Evolutionary conservation across 2,113 vertebrate genomes (phyloP), one percentile per base, ranked within the genome.

Genomic region (Benitochromis conjunctus): DNA sequence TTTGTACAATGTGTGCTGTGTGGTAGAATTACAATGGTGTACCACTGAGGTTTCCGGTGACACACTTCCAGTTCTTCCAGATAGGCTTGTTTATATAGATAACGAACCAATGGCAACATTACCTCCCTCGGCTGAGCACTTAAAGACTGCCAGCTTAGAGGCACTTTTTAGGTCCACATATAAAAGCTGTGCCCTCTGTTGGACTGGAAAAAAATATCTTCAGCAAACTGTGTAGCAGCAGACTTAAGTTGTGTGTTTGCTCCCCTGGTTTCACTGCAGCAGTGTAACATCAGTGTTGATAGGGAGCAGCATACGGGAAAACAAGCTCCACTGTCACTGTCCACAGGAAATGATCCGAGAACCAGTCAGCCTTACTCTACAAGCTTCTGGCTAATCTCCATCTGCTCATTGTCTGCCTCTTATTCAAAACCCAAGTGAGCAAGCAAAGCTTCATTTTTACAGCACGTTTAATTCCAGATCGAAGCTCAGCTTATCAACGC

Each of bases 1-100:
- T 95, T 53, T 89, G 91, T 95, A 95, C 94, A 95, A 90, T 93
- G 89, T 95, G 95, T 93, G 94, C 89, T 86, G 56, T 78, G 86
- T 84, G 82, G 34, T 93, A 80, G 86, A 94, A 93, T 92, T 91
- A 90, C 90, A 92, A 93, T 88, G 86, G 88, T 82, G 88, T 89
- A 86, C 91, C 92, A 85, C 89, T 86, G 89, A 93, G 91, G 89
- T 89, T 91, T 92, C 79, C 62, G 7, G 84, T 91, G 86, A 88
- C 92, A 93, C 92, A 92, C 82, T 90, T 82, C 86, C 83, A 92
- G 87, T 92, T 89, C 92, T 93, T 92, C 64, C 5, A 29, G 69
- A 84, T 71, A 41, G 48, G 84, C 66, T 89, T 93, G 91, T 94
- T 95, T 95, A 93, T 85, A 87, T 94, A 85, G 82, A 87, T 90